These are phyloP conservation scores for Bombus cullumanus DNA, from an alignment of 1,140 invertebrate genomes.

Conservation along the genomic window DNA sequence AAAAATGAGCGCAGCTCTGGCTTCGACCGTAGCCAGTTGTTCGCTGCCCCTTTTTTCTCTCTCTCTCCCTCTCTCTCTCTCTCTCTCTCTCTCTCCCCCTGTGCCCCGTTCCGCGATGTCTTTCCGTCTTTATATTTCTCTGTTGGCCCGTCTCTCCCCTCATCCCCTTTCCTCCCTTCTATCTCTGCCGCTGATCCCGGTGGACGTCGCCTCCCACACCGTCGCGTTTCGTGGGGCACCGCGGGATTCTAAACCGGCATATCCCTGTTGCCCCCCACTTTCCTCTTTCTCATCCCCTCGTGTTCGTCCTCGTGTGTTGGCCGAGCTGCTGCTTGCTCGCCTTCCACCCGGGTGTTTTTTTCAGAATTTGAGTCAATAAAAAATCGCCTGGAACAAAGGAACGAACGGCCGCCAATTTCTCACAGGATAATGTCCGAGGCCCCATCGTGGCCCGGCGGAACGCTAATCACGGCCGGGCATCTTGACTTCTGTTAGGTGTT, in stretches of 20 bases:
- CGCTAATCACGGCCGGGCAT: constrained; percentile 74
- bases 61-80: not conserved
- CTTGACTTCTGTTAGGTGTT: constrained; percentile 79
- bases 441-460: constrained; percentile 57
- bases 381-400: constrained; percentile 78
- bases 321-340: not conserved
- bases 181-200: constrained; percentile 52
- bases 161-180: constrained; percentile 21
- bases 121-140: constrained; percentile 59
- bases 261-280: constrained; percentile 49
- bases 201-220: constrained; percentile 61
- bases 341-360: constrained; percentile 47
- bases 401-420: constrained; percentile 77
- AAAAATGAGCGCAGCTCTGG: constrained; percentile 79
- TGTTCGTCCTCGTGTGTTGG: no score
- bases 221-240: constrained; percentile 22
- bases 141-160: constrained; percentile 17
- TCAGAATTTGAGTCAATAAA: constrained; percentile 79
- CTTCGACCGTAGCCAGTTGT: constrained; percentile 70
- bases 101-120: constrained; percentile 45
- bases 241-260: constrained; percentile 56
- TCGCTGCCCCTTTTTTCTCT: constrained; percentile 60
- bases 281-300: not conserved
- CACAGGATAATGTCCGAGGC: constrained; percentile 75
- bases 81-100: constrained; percentile 19